Base-by-base conservation (phyloP, 2,797 vertebrate species). In the Ispidina picta region DNA sequence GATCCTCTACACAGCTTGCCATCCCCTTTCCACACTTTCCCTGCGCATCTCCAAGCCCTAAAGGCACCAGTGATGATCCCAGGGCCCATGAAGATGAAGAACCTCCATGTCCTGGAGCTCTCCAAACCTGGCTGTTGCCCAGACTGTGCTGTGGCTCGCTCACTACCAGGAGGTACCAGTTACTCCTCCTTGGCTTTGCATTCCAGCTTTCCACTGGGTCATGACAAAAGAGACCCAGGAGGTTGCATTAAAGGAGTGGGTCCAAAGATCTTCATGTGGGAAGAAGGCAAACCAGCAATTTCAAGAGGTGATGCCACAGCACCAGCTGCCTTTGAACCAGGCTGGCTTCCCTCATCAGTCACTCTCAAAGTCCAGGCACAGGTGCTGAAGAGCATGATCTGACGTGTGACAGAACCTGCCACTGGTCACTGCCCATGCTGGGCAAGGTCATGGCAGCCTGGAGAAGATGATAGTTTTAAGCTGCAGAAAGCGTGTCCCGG, bases 251-350 rank as follows among this genome's bases (percentile, higher is more conserved):
- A 59, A 77, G 60, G 44, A 69, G 35, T 8, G 25, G 18, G 31
- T 39, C 39, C 48, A 68, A 39, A 59, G 5, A 9, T 12, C 71
- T 51, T 33, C 15, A 7, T 3, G 1, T 0, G 19, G 58, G 41
- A 75, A 69, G 56, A 58, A 0, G 4, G 35, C 26, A 43, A 51
- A 37, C 1, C 43, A 43, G n/a, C 0, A 1, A 41, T 1, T 56
- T 29, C 43, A 64, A 55, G 48, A 23, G 31, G 46, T 1, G n/a
- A 28, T 15, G 58, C 49, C 69, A 46, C 2, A 31, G 74, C 63
- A 46, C 4, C 55, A 12, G 37, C 33, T 29, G 79, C 64, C 48
- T 10, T 12, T 31, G 31, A 37, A 9, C 37, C 3, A 8, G n/a
- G 58, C 13, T n/a, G 17, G 19, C 14, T 62, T 71, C 19, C 41